Base-by-base conservation (phyloP, 2,113 vertebrate species). In the Galbula dea region DNA sequence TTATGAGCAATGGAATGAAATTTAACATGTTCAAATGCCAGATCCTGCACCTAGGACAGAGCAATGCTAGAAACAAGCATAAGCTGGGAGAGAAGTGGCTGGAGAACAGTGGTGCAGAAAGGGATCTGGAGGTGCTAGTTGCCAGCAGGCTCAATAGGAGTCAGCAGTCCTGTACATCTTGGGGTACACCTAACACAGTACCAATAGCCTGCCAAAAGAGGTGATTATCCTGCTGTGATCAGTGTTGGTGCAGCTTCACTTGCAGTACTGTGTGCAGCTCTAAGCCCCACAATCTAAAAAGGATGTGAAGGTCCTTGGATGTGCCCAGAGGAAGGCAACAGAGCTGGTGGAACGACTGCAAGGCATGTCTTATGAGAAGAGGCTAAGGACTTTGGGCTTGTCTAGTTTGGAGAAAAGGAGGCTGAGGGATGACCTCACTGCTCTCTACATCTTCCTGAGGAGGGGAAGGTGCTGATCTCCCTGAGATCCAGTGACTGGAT, bases 331-430 rank as follows among this genome's bases (percentile, higher is more conserved):
- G 2, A 18, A 4, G 3, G 9, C 22, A 79, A 58, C 15, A 83
- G 54, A 73, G 32, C 34, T 12, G 21, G 6, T 9, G 21, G 21
- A 30, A 26, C 5, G 20, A 20, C 2, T 57, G n/a, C 27, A 79
- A 59, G 4, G 3, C 15, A 62, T n/a, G n/a, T n/a, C n/a, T 1
- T 41, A 1, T 1, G 4, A 36, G 23, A 11, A 69, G 43, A 0
- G 0, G 3, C 21, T 14, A 1, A 48, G 21, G 5, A 2, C 30
- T 67, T 12, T 7, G 15, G n/a, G 51, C 12, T 67, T 73, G 21
- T 14, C 74, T 54, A 12, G 6, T 39, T 41, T 43, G 11, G 13
- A 58, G 13, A 36, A 3, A 29, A 34, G 6, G 10, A 67, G 36
- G 21, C 48, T 57, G 41, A 69, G 10, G 6, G 6, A 9, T 0